Evolutionary conservation across 2,113 vertebrate species (phyloP).

Genomic region (Oryzias curvinotus): DNA sequence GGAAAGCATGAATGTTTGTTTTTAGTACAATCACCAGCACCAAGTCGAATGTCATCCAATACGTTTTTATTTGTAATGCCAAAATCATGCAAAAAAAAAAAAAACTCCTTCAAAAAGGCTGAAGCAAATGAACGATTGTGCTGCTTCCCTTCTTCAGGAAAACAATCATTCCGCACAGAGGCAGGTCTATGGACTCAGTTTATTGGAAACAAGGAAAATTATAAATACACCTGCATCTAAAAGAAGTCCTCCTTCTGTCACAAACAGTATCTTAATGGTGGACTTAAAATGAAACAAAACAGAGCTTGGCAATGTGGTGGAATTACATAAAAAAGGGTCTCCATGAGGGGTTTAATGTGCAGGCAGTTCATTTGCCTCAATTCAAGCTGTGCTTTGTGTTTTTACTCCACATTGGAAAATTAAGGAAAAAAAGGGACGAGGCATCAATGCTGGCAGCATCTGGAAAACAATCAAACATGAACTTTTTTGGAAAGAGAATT

Average conservation of each 20-base stretch:
- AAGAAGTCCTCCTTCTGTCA: slow-evolving; percentile 22
- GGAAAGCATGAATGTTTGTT: not conserved
- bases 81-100: slow-evolving; percentile 63
- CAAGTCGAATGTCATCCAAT: slow-evolving; percentile 53
- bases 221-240: slow-evolving; percentile 53
- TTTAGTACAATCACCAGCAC: slow-evolving; percentile 10
- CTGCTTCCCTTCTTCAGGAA: slow-evolving; percentile 12
- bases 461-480: not conserved
- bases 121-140: slow-evolving; percentile 18
- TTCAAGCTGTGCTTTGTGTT: slow-evolving; percentile 17
- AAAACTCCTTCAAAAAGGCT: slow-evolving; percentile 35
- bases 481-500: not conserved
- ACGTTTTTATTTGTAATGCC: slow-evolving; percentile 73
- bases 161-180: slow-evolving; percentile 48
- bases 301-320: slow-evolving; percentile 3
- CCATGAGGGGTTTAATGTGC: slow-evolving; percentile 1
- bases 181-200: slow-evolving; percentile 51
- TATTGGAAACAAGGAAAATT: slow-evolving; percentile 38
- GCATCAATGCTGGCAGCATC: slow-evolving; percentile 12
- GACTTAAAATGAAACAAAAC: slow-evolving; percentile 32
- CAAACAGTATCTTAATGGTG: slow-evolving; percentile 24
- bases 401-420: not conserved
- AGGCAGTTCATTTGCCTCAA: slow-evolving; percentile 50
- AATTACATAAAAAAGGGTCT: slow-evolving; percentile 26
- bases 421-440: not conserved